Base-by-base conservation (phyloP, 2,113 vertebrate genomes). In the Silurus meridionalis region DNA sequence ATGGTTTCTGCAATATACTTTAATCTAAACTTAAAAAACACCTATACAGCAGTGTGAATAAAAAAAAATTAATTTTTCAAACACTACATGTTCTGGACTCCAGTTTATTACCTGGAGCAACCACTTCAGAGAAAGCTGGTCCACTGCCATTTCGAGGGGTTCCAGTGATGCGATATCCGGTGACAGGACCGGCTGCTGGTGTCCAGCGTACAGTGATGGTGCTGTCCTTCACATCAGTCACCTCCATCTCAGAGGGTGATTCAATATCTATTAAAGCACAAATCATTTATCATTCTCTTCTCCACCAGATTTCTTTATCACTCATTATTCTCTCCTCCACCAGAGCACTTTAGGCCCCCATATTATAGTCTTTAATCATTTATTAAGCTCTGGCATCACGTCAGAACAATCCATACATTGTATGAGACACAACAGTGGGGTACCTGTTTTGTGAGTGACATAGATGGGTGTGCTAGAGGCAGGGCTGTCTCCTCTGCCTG, bases 401-500 rank as follows among this genome's bases (percentile, higher is more conserved):
- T 67, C 63, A 53, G 11, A n/a, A 6, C 55, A 25, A 72, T 87
- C 46, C 2, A 7, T 6, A 80, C 72, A 52, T 55, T 5, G 23
- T 50, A 53, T 17, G 23, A 75, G 0, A 13, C n/a, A 80, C 28
- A 46, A 13, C 1, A 37, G 55, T 55, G 3, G 6, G 19, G 77
- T 93, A 98, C 98, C 96, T 93, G 97, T 98, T 91, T 89, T 96
- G 91, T 98, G 97, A 85, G 93, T 94, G 86, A 98, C 95, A 2
- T 95, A 96, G 91, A 99, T 92, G 0, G 98, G 98, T 55, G 96
- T 97, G 95, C 98, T 99, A 91, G 97, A 97, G 1, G 97, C 97
- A 0, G 98, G 98, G 85, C 98, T 99, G 93, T 99, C 98, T 90
- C 98, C 98, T 91, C 98, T 95, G 46, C 97, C 97, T 0, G 97